These are phyloP conservation scores for Ifrita kowaldi DNA, from an alignment of 2,113 vertebrate genomes.

Conservation along the genomic window DNA sequence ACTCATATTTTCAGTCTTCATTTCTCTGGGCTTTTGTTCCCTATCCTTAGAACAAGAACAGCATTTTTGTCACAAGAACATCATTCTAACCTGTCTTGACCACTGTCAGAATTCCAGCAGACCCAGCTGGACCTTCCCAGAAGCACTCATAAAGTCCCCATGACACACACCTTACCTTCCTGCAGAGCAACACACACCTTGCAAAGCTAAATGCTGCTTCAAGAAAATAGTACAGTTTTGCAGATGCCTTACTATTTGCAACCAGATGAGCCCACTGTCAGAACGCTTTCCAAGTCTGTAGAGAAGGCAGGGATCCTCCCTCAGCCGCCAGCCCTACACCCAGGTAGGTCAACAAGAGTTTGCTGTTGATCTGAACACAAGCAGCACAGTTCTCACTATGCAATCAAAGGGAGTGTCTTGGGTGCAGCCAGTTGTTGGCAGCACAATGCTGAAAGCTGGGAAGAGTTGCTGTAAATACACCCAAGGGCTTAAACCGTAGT, in stretches of 20 bases:
- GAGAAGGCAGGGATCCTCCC: slow-evolving; percentile 8
- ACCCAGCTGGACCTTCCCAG: background rate
- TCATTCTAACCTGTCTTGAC: background rate
- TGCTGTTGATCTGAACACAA: slow-evolving; percentile 43
- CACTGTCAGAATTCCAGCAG: background rate
- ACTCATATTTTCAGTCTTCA: background rate
- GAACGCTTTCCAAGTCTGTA: background rate
- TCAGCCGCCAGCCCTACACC: background rate
- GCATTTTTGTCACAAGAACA: background rate
- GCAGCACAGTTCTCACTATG: background rate
- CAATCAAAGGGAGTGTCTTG: slow-evolving; percentile 44
- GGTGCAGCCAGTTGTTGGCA: slow-evolving; percentile 33
- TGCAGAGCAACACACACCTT: background rate
- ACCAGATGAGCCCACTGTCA: background rate
- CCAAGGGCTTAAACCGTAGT: slow-evolving; percentile 41
- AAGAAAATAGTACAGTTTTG: background rate
- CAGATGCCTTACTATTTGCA: background rate
- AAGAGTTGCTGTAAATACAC: slow-evolving; percentile 45
- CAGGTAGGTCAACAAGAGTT: slow-evolving; percentile 45
- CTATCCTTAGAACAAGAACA: background rate
- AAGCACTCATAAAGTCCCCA: background rate
- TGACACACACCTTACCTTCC: background rate
- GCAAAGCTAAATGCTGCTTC: background rate
- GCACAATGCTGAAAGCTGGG: background rate
- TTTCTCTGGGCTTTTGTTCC: background rate